Conservation (phyloP, 1,140 invertebrate genomes). For the Portunus trituberculatus region DNA sequence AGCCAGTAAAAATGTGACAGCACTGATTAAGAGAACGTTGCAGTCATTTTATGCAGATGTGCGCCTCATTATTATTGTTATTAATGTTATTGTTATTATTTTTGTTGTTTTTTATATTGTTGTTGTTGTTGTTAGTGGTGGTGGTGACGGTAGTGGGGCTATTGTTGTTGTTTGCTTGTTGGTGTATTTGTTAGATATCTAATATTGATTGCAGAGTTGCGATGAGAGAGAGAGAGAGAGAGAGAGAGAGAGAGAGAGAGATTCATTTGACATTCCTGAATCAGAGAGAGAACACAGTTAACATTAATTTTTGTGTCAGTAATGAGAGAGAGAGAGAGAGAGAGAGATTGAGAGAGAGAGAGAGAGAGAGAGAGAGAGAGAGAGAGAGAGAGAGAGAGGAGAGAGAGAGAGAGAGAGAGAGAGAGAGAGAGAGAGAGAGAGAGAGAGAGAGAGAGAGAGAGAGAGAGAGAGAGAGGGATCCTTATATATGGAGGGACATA, state of each 20-base stretch:
- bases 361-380: conserved; percentile 20
- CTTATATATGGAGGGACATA: conserved; percentile 5
- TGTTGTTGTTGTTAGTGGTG: too few species aligned
- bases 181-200: background rate
- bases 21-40: conserved; percentile 6
- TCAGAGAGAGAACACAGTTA: background rate
- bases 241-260: conserved; percentile 8
- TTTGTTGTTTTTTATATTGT: background rate
- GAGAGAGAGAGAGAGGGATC: background rate
- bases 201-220: background rate
- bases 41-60: background rate
- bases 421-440: conserved; percentile 18
- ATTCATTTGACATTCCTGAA: background rate
- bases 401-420: conserved; percentile 20
- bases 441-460: background rate
- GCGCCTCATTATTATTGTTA: background rate
- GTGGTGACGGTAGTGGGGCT: too few species aligned
- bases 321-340: background rate
- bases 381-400: background rate
- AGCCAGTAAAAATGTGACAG: background rate
- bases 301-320: background rate
- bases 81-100: background rate
- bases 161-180: background rate
- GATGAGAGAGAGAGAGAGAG: background rate
- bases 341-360: background rate